Conservation (phyloP, 2,797 vertebrate genomes). For the Microcaecilia unicolor region DNA sequence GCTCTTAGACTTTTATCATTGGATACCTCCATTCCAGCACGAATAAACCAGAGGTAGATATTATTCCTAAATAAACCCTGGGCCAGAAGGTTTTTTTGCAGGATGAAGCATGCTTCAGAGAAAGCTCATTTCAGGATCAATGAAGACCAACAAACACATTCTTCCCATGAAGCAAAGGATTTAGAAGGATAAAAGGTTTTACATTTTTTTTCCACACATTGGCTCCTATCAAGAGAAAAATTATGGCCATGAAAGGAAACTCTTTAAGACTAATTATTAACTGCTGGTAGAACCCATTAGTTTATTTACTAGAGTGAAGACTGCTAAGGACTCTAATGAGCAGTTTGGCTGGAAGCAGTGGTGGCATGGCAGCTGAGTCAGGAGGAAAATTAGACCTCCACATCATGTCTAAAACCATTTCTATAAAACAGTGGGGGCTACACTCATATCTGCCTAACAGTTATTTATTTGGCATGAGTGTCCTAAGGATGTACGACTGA, state of each 20-base stretch:
- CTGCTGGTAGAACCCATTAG: constrained; percentile 6
- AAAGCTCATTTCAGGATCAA: constrained; percentile 8
- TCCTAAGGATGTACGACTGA: too few relatives aligned
- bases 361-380: constrained; percentile 16
- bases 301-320: constrained; percentile 35
- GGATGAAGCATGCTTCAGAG: constrained; percentile 3
- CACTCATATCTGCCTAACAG: too few relatives aligned
- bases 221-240: constrained; percentile 18
- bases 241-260: constrained; percentile 14
- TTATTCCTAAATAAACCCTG: not conserved
- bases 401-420: constrained; percentile 1
- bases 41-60: constrained; percentile 14
- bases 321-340: constrained; percentile 38
- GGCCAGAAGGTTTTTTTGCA: not conserved
- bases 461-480: too few relatives aligned
- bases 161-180: constrained; percentile 1
- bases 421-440: too few relatives aligned
- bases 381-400: constrained; percentile 27
- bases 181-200: constrained; percentile 16
- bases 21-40: not conserved
- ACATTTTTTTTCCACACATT: constrained; percentile 4
- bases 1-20: constrained; percentile 13
- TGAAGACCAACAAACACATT: constrained; percentile 8
- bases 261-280: constrained; percentile 20
- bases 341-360: constrained; percentile 21